These are phyloP conservation scores for Myotis brandtii DNA, from an alignment of 2,113 vertebrate genomes.

Conservation along the genomic window DNA sequence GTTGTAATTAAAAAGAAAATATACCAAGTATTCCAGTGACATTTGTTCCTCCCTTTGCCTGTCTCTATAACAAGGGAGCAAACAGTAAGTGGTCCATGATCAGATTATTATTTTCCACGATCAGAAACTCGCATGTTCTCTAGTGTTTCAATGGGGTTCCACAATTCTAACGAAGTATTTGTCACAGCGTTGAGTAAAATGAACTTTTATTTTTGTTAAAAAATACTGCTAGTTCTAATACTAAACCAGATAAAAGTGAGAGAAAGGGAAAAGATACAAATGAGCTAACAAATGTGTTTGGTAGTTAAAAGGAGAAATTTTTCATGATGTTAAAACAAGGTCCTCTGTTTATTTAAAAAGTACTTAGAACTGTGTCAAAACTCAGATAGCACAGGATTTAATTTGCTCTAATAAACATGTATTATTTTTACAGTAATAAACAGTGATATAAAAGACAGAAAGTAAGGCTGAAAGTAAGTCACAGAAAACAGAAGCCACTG, in stretches of 20 bases:
- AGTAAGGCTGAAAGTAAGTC: not conserved
- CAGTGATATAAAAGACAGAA: not conserved
- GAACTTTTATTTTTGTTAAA: not conserved
- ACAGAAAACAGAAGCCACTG: not conserved
- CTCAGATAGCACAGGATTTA: not conserved
- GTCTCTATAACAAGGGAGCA: not conserved
- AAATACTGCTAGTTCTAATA: constrained; percentile 10
- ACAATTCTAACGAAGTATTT: constrained; percentile 33
- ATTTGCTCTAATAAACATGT: not conserved
- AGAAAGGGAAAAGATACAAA: not conserved
- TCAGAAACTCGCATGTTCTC: not conserved
- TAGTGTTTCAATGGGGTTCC: not conserved
- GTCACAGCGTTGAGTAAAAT: not conserved
- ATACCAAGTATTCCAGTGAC: not conserved
- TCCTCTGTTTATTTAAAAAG: constrained; percentile 16
- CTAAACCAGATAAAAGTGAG: not conserved
- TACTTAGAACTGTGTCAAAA: constrained; percentile 34
- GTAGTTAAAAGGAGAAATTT: not conserved
- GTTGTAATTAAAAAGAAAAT: not conserved
- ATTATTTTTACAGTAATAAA: not conserved
- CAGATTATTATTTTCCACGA: not conserved
- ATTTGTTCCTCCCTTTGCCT: not conserved
- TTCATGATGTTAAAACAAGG: constrained; percentile 17
- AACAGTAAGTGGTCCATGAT: not conserved
- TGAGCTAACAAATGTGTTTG: not conserved